Conservation (phyloP, 2,797 vertebrate species). For the Micropoecilia bifurca region DNA sequence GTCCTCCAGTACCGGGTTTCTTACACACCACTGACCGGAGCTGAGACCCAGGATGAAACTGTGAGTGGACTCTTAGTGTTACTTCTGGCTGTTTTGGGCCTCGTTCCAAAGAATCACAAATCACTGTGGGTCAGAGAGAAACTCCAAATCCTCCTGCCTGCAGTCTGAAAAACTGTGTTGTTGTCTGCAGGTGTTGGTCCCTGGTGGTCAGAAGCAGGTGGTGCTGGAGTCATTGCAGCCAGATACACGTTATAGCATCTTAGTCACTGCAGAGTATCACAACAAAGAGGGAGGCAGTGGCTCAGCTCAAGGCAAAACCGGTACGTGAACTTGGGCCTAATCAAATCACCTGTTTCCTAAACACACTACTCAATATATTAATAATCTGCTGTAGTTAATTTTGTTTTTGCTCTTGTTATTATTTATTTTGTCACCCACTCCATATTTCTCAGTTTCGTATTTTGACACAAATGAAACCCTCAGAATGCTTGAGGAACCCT, state of each 20-base stretch:
- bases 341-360: neutral
- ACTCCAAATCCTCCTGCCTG: neutral
- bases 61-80: slow-evolving; percentile 73
- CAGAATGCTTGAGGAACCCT: neutral
- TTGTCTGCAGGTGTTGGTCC: slow-evolving; percentile 82
- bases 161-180: slow-evolving; percentile 38
- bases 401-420: neutral
- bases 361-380: neutral
- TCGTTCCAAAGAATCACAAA: neutral
- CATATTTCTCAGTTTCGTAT: neutral
- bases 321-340: slow-evolving; percentile 66
- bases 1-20: slow-evolving; percentile 88
- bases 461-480: neutral
- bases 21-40: slow-evolving; percentile 81
- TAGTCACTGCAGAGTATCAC: slow-evolving; percentile 86
- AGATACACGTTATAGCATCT: slow-evolving; percentile 87
- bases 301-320: slow-evolving; percentile 83
- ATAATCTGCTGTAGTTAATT: neutral
- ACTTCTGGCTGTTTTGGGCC: neutral
- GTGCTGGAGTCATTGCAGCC: slow-evolving; percentile 84
- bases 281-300: slow-evolving; percentile 85
- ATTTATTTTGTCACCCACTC: neutral
- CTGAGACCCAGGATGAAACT: slow-evolving; percentile 78
- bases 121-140: neutral
- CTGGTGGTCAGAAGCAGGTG: slow-evolving; percentile 78